Base-by-base conservation (phyloP, 1,140 invertebrate genomes). In the Popillia japonica region DNA sequence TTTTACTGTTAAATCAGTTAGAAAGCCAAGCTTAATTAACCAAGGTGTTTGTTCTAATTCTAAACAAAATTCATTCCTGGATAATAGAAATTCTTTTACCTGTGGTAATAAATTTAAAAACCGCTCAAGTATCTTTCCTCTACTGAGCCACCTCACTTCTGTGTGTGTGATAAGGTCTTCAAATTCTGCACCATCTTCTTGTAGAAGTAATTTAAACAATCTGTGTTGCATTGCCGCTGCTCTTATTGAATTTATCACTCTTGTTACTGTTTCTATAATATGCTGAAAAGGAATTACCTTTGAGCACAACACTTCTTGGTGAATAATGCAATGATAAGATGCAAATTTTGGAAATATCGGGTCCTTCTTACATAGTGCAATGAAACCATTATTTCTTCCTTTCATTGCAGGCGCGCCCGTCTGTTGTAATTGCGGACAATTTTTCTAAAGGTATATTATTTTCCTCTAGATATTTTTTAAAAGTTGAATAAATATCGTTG, bases 191-290 rank as follows among this genome's bases (percentile, higher is more conserved):
- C 78, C 77, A n/a, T 78, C 74, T 76, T 80, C 77, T 78, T 80
- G 61, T 77, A 80, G 27, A 78, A 80, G 77, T 77, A 55, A 59
- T 77, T 79, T 77, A 72, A 80, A 79, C 75, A 79, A 79, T 74
- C 80, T 77, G 75, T 77, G 78, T 77, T 79, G 78, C 68, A 79
- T 72, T 23, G 78, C 77, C 72, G n/a, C 75, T 9, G 78, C 10
- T 77, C 78, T 79, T 61, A 80, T 80, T 40, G 44, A 79, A 76
- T 80, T 80, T 44, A 79, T 79, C 75, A 79, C 79, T 77, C 79
- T 80, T 74, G 55, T 76, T 41, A 79, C 78, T 42, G 77, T 79
- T 17, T 40, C 73, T 41, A 79, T 27, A 55, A 81, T 59, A 72
- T 77, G 76, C 77, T 79, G 40, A 79, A 77, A 77, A 79, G 61